Conservation (phyloP, 1,140 invertebrate genomes). For the Macrocentrus cingulum region DNA sequence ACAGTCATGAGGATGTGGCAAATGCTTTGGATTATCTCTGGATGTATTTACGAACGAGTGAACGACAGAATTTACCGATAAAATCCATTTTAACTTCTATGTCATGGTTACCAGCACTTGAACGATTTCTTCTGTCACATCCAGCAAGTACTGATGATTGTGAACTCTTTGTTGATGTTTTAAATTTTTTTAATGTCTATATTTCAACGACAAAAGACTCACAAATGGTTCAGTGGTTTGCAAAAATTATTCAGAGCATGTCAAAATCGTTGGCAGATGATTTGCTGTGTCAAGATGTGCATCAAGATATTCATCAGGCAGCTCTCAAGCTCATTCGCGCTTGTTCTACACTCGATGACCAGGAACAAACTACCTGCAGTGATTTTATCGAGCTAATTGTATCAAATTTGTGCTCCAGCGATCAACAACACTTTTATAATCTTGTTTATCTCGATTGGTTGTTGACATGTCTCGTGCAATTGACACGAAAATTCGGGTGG, state of each 20-base stretch:
- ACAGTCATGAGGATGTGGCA: slow-evolving; percentile 60
- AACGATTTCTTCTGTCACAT: slow-evolving; percentile 62
- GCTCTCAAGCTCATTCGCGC: slow-evolving; percentile 44
- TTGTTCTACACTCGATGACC: slow-evolving; percentile 39
- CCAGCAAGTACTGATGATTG: slow-evolving; percentile 65
- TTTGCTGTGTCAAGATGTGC: slow-evolving; percentile 37
- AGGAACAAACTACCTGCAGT: slow-evolving; percentile 38
- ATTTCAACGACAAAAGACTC: slow-evolving; percentile 42
- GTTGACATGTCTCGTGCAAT: slow-evolving; percentile 56
- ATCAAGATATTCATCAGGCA: slow-evolving; percentile 47
- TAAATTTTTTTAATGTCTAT: slow-evolving; percentile 61
- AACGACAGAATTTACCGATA: slow-evolving; percentile 35
- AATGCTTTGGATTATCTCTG: slow-evolving; percentile 59
- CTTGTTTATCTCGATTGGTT: slow-evolving; percentile 60
- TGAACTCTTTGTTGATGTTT: slow-evolving; percentile 59
- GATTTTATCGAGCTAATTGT: slow-evolving; percentile 45
- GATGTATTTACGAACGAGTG: slow-evolving; percentile 56
- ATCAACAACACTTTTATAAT: slow-evolving; percentile 47
- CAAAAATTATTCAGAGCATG: slow-evolving; percentile 44
- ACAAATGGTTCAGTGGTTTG: slow-evolving; percentile 38
- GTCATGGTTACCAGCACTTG: slow-evolving; percentile 63
- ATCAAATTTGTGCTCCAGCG: slow-evolving; percentile 44
- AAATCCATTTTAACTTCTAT: slow-evolving; percentile 53
- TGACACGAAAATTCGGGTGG: slow-evolving; percentile 58
- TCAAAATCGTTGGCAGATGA: slow-evolving; percentile 45